A percentile compares a stretch with the other conserved stretches of the same genome.
These are phyloP conservation scores for Nibea coibor DNA, from an alignment of 2,113 vertebrate species.

Conservation along the genomic window DNA sequence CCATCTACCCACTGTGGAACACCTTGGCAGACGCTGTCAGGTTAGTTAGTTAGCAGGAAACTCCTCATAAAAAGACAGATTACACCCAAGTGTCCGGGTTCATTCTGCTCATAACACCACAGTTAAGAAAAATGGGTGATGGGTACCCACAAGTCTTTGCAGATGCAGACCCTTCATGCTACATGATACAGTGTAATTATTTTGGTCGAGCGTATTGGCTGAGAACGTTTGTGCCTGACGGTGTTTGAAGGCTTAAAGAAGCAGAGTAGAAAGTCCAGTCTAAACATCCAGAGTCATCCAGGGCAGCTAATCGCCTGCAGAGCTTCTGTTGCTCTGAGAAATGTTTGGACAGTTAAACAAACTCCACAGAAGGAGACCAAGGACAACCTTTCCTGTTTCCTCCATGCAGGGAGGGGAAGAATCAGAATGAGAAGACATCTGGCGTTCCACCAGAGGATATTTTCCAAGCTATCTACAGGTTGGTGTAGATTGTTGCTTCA, in stretches of 20 bases:
- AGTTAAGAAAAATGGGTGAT: no score
- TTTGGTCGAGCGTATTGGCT: no score
- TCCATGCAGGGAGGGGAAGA: conserved; percentile 81
- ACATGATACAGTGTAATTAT: no score
- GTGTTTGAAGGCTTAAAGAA: no score
- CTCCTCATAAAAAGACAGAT: no score
- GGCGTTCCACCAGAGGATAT: conserved; percentile 76
- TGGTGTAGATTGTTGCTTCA: background rate
- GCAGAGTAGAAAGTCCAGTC: background rate
- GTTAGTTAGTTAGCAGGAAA: conserved; percentile 61
- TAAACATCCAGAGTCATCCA: background rate
- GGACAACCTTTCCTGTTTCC: background rate
- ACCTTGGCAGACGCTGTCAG: conserved; percentile 81
- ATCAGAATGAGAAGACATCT: conserved; percentile 83
- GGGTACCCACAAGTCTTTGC: no score
- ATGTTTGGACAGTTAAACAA: conserved; percentile 5
- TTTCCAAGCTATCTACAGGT: conserved; percentile 84
- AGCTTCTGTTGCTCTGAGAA: background rate
- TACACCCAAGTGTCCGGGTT: no score
- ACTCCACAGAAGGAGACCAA: background rate
- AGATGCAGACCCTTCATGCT: no score
- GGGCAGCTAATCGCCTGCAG: background rate
- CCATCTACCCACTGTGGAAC: conserved; percentile 84
- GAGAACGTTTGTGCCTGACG: no score
- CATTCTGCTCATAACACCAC: no score